phyloP scores from a whole-genome alignment of 2,797 vertebrate genomes.

The Columba guinea region DNA sequence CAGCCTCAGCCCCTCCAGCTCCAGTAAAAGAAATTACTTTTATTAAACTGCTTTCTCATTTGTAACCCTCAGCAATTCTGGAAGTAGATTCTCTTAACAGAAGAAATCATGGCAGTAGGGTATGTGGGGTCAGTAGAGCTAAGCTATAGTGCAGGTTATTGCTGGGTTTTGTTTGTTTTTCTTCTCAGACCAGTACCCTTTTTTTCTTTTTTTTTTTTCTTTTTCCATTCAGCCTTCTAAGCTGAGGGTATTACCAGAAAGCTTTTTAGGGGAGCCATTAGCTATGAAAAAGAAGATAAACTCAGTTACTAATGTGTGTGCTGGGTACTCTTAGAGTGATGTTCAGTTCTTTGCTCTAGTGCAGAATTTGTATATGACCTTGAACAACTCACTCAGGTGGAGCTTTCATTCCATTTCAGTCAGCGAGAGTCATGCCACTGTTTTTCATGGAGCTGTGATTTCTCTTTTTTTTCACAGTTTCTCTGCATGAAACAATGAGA shows the following conservation, averaged over 20 bases:
- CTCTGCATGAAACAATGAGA: not conserved
- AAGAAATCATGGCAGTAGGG: not conserved
- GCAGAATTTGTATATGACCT: not conserved
- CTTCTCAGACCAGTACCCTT: not conserved
- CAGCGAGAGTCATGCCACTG: not conserved
- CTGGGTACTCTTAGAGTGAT: not conserved
- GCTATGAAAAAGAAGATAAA: not conserved
- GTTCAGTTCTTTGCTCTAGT: not conserved
- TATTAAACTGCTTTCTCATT: not conserved
- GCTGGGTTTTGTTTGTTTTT: not conserved
- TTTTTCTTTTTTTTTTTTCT: too few relatives aligned
- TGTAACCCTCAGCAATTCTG: not conserved
- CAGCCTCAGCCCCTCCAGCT: not conserved
- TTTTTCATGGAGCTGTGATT: not conserved
- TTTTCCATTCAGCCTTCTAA: not conserved
- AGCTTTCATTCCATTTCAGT: not conserved
- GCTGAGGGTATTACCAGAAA: not conserved
- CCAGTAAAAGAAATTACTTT: not conserved
- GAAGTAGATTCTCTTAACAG: not conserved
- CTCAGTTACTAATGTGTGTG: not conserved
- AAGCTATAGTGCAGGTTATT: not conserved
- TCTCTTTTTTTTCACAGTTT: not conserved
- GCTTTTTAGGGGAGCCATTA: not conserved
- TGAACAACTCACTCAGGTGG: not conserved
- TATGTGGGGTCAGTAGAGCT: not conserved